Base-by-base conservation (phyloP, 2,888 invertebrate genomes). In the Mimumesa dahlbomi region DNA sequence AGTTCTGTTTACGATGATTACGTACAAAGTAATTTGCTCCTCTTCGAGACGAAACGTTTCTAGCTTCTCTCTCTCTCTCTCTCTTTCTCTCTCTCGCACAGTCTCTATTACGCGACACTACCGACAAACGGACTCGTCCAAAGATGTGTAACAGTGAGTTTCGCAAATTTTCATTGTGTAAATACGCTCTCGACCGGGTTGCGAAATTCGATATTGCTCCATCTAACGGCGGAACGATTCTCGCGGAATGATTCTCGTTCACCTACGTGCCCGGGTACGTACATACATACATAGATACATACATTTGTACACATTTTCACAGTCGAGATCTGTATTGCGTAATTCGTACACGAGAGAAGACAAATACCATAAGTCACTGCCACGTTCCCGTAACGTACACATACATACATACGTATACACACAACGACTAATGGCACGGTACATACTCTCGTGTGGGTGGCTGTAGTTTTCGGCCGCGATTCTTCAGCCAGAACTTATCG, bases 311-410 rank as follows among this genome's bases (percentile, higher is more conserved):
- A n/a, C n/a, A n/a, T n/a, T n/a, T 25, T 9, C 57, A 31, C 2
- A 50, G 18, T 6, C n/a, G 36, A 57, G 49, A 43, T 43, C 42
- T 46, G 57, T 34, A 45, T 70, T 68, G 54, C 69, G 68, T 68
- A 70, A 70, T 16, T n/a, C 42, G 58, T 66, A 42, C 40, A 38
- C 54, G 52, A 53, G 56, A 31, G 70, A 67, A 70, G 61, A 68
- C 77, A 61, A 75, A 64, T 65, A 61, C 46, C 63, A 73, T 72
- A 77, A 73, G 68, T 75, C 73, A 73, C 45, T 63, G 68, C 73
- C 61, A 68, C 42, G 45, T 54, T 40, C 43, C 48, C 43, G 56
- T 62, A 54, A 64, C 45, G 25, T 29, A 38, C 29, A 9, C 29
- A 9, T 6, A 29, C 29, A 29, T 6, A 29, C 29, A 9, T 29